These are phyloP conservation scores for Caenorhabditis tropicalis DNA, from an alignment of 1,140 invertebrate species.

Conservation along the genomic window DNA sequence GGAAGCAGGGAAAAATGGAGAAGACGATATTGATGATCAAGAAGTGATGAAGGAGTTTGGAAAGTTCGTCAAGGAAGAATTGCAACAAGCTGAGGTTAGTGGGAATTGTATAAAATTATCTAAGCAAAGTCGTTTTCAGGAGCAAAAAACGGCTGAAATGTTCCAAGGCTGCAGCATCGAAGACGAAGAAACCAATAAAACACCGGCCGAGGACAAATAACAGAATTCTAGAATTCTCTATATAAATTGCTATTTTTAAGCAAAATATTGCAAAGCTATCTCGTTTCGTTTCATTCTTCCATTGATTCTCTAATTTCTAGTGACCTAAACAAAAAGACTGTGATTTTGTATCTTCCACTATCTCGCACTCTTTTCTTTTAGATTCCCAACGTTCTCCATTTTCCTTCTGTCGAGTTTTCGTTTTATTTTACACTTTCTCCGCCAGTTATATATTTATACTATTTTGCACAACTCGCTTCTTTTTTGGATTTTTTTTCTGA, in stretches of 20 bases:
- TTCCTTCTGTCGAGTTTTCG: neutral
- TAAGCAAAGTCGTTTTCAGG: neutral
- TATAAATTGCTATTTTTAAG: neutral
- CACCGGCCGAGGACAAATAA: neutral
- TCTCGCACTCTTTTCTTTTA: neutral
- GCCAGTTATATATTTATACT: neutral
- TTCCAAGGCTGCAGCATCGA: neutral
- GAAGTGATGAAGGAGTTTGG: slow-evolving; percentile 34
- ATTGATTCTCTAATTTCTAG: neutral
- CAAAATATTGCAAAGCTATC: neutral
- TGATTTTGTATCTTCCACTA: neutral
- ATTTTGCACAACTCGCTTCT: slow-evolving; percentile 4
- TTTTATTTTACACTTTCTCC: neutral
- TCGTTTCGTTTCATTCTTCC: neutral
- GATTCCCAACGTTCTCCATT: neutral
- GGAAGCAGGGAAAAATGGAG: neutral
- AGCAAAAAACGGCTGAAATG: neutral
- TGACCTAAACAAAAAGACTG: neutral
- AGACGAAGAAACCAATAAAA: neutral
- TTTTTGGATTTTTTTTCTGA: neutral
- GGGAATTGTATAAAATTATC: neutral
- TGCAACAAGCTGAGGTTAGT: neutral
- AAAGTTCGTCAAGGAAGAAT: slow-evolving; percentile 20
- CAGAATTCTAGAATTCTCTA: neutral
- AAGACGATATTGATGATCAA: slow-evolving; percentile 1